Base-by-base conservation (phyloP, 2,113 vertebrate species). In the Aegotheles bennettii region DNA sequence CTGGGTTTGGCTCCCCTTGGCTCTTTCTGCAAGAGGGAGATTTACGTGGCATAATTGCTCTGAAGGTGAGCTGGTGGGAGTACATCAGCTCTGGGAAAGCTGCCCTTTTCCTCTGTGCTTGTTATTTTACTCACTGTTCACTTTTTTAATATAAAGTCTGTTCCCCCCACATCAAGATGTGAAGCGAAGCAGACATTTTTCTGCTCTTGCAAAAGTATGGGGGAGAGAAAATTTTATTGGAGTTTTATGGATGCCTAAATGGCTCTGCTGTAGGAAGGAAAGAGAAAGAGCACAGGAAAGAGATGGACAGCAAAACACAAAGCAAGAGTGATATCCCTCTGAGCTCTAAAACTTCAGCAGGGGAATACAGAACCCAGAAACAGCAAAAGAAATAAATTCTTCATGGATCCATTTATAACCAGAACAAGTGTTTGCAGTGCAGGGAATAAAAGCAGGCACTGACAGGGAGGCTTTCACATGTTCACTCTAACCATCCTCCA, bases 231-330 rank as follows among this genome's bases (percentile, higher is more conserved):
- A 95, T 93, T 94, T 96, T 94, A 96, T 81, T 94, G 92, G 94
- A 87, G 92, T 95, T 96, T 97, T 96, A 97, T 95, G 88, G 96
- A 87, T 90, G 93, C 79, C 90, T 95, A 94, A 97, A 96, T 92
- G 93, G 83, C 83, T 92, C 28, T 92, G 86, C 88, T 77, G 93
- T 78, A 90, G 92, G 79, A 94, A 83, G 75, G 65, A 19, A 87
- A 95, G 92, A 87, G 88, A 95, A 91, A 95, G 88, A 92, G 85
- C 92, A 24, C 35, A 29, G 80, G 80, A 71, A 90, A 86, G 89
- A 97, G 95, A 95, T 82, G 95, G 95, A 89, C 96, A 95, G 90
- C 88, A 87, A 56, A 82, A 75, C 77, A 94, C 88, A 93, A 71
- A 84, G 86, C 56, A 84, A 86, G 92, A 94, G 65, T 57, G 90